Evolutionary conservation across 2,888 invertebrate species (phyloP), one percentile per base, ranked within the genome.

Genomic region (Artemia sinica): DNA sequence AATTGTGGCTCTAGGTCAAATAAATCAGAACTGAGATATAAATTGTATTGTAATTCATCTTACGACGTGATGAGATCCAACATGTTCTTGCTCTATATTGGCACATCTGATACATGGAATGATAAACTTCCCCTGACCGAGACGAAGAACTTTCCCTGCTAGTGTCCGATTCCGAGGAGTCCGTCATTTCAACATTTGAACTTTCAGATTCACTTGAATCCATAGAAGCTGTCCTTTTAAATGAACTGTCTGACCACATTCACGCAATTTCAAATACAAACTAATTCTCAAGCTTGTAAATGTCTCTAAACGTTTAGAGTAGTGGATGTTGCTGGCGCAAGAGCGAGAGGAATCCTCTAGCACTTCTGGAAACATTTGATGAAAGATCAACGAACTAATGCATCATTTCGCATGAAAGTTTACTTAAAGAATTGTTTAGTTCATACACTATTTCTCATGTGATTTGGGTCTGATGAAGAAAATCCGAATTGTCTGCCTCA

Each of bases 61-160:
- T 58, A 58, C 58, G n/a, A 14, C 58, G n/a, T 58, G 58, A 58
- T 58, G 58, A 58, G 58, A 58, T 58, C 58, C 58, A 18, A 58
- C 58, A 58, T 58, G 58, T 58, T 18, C 58, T 58, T 14, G 58
- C 58, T 58, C 58, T 58, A 10, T 58, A 58, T 18, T 58, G 58
- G 18, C 58, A 58, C 18, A 58, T 14, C 10, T 58, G 58, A 58
- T 58, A 58, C 58, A 58, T 58, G 58, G 58, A 58, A 58, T 58
- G 58, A 9, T 58, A 58, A 58, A 58, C 10, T 58, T n/a, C 58
- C 58, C 18, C 58, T 9, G 58, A 28, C 28, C 28, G 58, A 18
- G n/a, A 14, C 58, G 58, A 58, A n/a, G 14, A 14, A n/a, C 18
- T 18, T 58, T 18, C 58, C 58, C 58, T 58, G 10, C 58, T 58